Base-by-base conservation (phyloP, 2,888 invertebrate species). In the Dynastes hyllus region DNA sequence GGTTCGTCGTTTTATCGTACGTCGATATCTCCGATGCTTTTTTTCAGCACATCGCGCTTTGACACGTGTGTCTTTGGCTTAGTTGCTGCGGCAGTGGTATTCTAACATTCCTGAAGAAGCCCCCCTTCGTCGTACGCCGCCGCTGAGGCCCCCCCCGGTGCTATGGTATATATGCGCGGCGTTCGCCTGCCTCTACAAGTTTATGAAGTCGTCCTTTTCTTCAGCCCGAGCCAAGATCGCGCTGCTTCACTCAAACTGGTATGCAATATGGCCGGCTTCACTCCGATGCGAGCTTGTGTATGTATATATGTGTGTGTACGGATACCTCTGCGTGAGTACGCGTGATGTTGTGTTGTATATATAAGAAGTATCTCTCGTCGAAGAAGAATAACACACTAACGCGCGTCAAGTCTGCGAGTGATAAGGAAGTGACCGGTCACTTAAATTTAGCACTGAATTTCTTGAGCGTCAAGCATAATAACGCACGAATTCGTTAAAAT, bases 211-310 rank as follows among this genome's bases (percentile, higher is more conserved):
- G 81, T 82, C 85, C 82, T 83, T 58, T 58, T 87, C 84, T 82
- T 81, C 81, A 83, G 82, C 84, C 81, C 83, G 77, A 77, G 78
- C 81, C 53, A 51, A 66, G 73, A 69, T 69, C 77, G 67, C 76
- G 61, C 82, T 78, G 85, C 84, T 87, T 86, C 86, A 81, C 86
- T 89, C 88, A 82, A 85, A 85, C 86, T 89, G 89, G 89, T 89
- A 89, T 89, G 89, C 89, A 89, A 89, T 88, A 89, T 89, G 89
- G 89, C 89, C 88, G 89, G 86, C 86, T 83, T 84, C 78, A 73
- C 69, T 51, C 51, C 37, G 66, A 37, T 66, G 40, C 66, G 66
- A 37, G 66, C 55, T 9, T 55, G 55, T 55, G 22, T 55, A 13
- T 16, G 22, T 51, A 13, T 69, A 63, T 65, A 58, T 29, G n/a